Conservation (phyloP, 2,888 invertebrate genomes). For the Acleris holmiana region DNA sequence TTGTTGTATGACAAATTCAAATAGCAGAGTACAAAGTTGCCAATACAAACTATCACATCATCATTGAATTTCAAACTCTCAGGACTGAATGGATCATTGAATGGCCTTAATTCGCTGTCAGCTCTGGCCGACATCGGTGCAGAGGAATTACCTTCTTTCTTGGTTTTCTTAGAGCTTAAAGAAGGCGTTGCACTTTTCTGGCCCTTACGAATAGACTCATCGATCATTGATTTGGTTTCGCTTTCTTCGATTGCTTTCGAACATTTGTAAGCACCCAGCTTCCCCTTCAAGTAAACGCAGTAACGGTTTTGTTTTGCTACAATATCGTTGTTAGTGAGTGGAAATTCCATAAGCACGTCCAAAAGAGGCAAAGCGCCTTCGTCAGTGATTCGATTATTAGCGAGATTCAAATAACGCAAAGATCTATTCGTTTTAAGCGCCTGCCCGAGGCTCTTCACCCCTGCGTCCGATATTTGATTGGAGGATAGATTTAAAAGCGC, state of each 20-base stretch:
- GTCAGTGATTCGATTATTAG: conserved; percentile 61
- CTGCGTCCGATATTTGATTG: conserved; percentile 64
- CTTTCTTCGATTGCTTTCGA: conserved; percentile 40
- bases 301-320: conserved; percentile 44
- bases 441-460: conserved; percentile 55
- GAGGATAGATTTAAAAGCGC: conserved; percentile 60
- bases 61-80: conserved; percentile 42
- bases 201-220: conserved; percentile 42
- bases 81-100: conserved; percentile 52
- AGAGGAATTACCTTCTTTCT: conserved; percentile 34
- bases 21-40: conserved; percentile 59
- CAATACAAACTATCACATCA: conserved; percentile 47
- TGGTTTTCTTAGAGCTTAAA: conserved; percentile 36
- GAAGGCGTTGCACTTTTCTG: conserved; percentile 40
- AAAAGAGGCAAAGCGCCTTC: conserved; percentile 57
- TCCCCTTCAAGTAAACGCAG: conserved; percentile 43
- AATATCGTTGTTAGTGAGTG: conserved; percentile 53
- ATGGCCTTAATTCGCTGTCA: conserved; percentile 45
- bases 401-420: conserved; percentile 65
- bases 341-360: conserved; percentile 54
- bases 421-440: conserved; percentile 62
- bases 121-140: conserved; percentile 45
- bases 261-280: conserved; percentile 37
- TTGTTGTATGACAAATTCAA: conserved; percentile 66
- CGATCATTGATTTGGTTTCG: conserved; percentile 40